Evolutionary conservation across 2,797 vertebrate genomes (phyloP), one percentile per base, ranked within the genome.

Genomic region (Pteropus rufus): DNA sequence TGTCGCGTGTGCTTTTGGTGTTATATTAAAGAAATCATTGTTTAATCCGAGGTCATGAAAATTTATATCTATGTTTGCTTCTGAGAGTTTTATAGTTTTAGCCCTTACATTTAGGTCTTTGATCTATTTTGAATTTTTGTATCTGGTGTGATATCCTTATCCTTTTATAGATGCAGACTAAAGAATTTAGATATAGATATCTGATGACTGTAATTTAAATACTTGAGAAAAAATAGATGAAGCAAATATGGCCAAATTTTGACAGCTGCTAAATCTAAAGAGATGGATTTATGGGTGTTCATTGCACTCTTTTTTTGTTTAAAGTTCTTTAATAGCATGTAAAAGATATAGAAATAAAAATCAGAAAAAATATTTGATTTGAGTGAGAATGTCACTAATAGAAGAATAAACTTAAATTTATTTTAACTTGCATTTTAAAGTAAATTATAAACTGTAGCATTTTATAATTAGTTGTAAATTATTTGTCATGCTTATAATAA

Each of bases 341-440:
- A 67, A 83, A 93, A 58, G 18, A 58, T 70, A 67, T 26, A 84
- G 76, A 96, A 93, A 89, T 80, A 46, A 94, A 93, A 95, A 73
- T 88, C 0, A 41, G 41, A 62, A 85, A 92, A 88, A 91, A 18
- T 18, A 44, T 7, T 77, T 79, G 29, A 83, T 87, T 52, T 65
- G 44, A 89, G 31, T 92, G 36, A 85, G 91, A 69, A 77, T 70
- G 41, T 70, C 49, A 36, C 34, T 39, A 91, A 56, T 41, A 49
- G 4, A 52, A 41, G 36, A 91, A 70, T 70, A 86, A 92, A 56
- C 11, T 79, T 83, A 36, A 39, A 73, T 70, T 18, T 15, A 67
- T 62, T 95, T 89, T 46, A 69, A 77, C 29, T 88, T 88, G 56
- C 65, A 56, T 72, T 82, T 96, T 49, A 58, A 93, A 88, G 19